A percentile compares a stretch with the other conserved stretches of the same genome.
Evolutionary conservation across 2,113 vertebrate species (phyloP).

Genomic region (Muntiacus reevesi): DNA sequence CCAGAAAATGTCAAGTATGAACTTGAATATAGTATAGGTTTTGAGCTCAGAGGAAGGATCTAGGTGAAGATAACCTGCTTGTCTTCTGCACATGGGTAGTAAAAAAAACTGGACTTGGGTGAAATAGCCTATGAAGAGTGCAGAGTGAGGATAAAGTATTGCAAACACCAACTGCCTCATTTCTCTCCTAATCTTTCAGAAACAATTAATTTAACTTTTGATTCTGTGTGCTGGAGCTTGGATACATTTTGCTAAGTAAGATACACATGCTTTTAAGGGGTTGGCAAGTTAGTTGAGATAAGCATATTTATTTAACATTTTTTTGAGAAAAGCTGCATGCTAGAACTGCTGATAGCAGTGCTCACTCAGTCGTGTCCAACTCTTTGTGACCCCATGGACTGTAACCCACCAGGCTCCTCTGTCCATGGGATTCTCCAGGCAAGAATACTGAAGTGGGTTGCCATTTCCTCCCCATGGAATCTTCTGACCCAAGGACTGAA

Average conservation of each 20-base stretch:
- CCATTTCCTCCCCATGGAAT: neutral
- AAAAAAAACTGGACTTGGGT: neutral
- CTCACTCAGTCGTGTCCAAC: neutral
- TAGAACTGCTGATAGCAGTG: neutral
- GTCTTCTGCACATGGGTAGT: neutral
- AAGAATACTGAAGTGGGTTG: neutral
- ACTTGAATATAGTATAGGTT: neutral
- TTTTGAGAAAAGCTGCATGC: neutral
- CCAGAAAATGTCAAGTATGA: neutral
- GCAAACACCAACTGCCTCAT: neutral
- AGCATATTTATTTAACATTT: neutral
- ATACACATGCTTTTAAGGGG: neutral
- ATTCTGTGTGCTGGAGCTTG: neutral
- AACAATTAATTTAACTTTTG: neutral
- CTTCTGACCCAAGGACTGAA: neutral
- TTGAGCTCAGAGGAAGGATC: neutral
- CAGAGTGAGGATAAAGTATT: neutral
- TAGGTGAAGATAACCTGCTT: neutral
- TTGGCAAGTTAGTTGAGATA: neutral
- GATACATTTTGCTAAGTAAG: neutral
- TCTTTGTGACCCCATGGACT: neutral
- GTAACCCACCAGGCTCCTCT: neutral
- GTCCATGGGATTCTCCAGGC: neutral
- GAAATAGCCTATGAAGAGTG: neutral
- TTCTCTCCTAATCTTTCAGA: neutral